phyloP scores from a whole-genome alignment of 1,140 invertebrate species.

The Manduca sexta region DNA sequence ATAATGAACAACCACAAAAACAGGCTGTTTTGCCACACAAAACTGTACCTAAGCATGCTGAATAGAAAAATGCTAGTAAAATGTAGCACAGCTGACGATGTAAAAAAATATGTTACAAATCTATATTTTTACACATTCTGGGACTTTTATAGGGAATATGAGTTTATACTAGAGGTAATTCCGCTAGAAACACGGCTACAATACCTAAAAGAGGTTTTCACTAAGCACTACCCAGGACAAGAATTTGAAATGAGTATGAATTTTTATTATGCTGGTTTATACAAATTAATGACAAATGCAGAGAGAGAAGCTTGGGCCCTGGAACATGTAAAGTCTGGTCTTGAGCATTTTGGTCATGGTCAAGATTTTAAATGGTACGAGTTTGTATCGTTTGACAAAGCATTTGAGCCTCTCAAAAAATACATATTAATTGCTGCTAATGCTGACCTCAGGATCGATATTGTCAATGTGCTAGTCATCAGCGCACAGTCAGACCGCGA shows the following conservation, averaged over 20 bases:
- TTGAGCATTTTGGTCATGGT: constrained; percentile 28
- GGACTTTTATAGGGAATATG: constrained; percentile 27
- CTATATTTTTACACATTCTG: constrained; percentile 22
- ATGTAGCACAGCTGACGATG: constrained; percentile 30
- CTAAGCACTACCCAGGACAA: constrained; percentile 26
- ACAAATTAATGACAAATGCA: constrained; percentile 30
- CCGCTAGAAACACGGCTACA: constrained; percentile 28
- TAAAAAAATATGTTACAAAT: constrained; percentile 24
- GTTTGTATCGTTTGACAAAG: constrained; percentile 37
- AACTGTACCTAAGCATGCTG: constrained; percentile 29
- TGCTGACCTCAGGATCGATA: constrained; percentile 18
- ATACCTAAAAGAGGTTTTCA: constrained; percentile 38
- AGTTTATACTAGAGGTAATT: constrained; percentile 31
- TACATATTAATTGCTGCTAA: constrained; percentile 25
- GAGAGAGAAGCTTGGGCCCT: constrained; percentile 44
- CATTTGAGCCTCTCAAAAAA: constrained; percentile 38
- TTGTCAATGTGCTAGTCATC: constrained; percentile 31
- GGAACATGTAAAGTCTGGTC: constrained; percentile 26
- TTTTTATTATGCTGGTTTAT: constrained; percentile 35
- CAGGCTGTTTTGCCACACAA: constrained; percentile 27
- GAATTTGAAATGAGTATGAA: constrained; percentile 36
- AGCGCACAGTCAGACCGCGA: constrained; percentile 32
- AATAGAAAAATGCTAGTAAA: constrained; percentile 25
- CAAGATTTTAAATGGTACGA: constrained; percentile 41
- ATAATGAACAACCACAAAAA: constrained; percentile 43